Conservation (phyloP, 1,140 invertebrate genomes). For the Plutomurus gul region DNA sequence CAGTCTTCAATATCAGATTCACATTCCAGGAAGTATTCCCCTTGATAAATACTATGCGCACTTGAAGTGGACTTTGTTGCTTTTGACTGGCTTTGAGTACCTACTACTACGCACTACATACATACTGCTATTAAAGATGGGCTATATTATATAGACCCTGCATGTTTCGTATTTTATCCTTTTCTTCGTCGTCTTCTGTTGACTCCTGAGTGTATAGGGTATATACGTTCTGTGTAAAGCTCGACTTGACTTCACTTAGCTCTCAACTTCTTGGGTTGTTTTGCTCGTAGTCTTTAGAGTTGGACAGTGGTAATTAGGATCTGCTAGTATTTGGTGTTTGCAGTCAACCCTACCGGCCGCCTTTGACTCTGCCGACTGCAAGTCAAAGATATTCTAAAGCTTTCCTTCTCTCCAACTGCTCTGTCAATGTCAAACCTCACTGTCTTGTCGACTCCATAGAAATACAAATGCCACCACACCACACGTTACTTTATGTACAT, state of each 20-base stretch:
- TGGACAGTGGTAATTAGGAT: conserved; percentile 36
- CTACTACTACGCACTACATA: too few relatives aligned
- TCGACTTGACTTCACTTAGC: neutral
- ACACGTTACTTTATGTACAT: too few relatives aligned
- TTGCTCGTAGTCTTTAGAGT: conserved; percentile 31
- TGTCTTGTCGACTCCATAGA: neutral
- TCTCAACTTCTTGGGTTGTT: neutral
- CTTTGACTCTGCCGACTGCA: conserved; percentile 28
- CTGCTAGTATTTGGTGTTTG: neutral
- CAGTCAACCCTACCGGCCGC: conserved; percentile 34
- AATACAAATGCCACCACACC: neutral
- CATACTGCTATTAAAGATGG: too few relatives aligned
- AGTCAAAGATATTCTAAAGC: neutral
- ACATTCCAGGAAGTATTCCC: conserved; percentile 12
- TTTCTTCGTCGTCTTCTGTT: too few relatives aligned
- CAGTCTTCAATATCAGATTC: neutral
- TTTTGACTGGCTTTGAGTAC: too few relatives aligned
- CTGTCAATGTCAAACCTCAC: neutral
- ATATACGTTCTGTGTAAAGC: too few relatives aligned
- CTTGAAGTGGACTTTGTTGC: neutral
- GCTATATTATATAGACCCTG: too few relatives aligned
- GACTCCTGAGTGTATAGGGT: too few relatives aligned
- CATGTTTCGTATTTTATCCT: too few relatives aligned
- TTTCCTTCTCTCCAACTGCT: neutral
- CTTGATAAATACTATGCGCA: neutral